These are phyloP conservation scores for Polypterus senegalus DNA, from an alignment of 2,113 vertebrate species.

Conservation along the genomic window DNA sequence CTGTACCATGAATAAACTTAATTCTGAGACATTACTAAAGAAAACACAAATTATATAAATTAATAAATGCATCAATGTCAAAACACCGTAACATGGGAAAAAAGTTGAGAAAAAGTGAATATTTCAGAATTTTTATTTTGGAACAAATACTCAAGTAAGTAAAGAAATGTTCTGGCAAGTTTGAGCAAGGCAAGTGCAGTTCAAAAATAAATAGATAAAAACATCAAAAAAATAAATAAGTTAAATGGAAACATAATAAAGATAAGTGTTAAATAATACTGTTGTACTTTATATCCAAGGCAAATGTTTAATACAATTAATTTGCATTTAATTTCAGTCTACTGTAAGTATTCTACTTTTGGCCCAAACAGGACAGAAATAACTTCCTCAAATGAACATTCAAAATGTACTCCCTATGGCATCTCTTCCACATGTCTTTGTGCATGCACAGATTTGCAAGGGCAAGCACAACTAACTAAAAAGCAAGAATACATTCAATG, in stretches of 20 bases:
- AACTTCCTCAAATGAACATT: no score
- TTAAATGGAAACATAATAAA: background rate
- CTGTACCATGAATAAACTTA: background rate
- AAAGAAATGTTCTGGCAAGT: no score
- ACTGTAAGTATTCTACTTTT: background rate
- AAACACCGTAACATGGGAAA: no score
- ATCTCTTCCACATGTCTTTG: no score
- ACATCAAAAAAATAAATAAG: background rate
- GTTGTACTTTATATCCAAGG: no score
- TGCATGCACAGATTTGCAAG: background rate
- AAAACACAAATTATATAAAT: background rate
- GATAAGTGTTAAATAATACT: background rate
- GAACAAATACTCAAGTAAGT: no score
- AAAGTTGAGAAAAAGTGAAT: no score
- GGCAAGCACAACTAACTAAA: constrained; percentile 23
- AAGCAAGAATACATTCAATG: background rate
- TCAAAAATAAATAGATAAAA: no score
- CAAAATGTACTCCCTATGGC: no score
- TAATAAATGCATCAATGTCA: no score
- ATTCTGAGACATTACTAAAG: background rate
- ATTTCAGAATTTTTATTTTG: no score
- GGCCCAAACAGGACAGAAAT: background rate
- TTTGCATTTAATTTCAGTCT: background rate
- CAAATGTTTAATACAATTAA: background rate
- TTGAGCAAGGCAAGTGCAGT: no score